phyloP scores from a whole-genome alignment of 1,140 invertebrate species.

The Leptinotarsa undecemlineata region DNA sequence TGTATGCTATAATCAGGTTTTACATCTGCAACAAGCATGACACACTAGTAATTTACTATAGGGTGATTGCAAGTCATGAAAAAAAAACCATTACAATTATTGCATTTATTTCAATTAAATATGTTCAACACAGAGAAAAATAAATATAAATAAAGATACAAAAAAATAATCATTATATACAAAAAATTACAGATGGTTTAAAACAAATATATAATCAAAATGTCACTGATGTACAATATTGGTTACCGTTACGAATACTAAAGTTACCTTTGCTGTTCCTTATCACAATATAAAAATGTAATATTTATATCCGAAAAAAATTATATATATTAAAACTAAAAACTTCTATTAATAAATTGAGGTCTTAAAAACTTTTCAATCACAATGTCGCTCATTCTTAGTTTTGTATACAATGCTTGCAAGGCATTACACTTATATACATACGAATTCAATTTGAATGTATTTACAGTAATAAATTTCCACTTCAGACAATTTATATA shows the following conservation, averaged over 20 bases:
- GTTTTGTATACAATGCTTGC: constrained; percentile 4
- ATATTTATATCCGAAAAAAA: not conserved
- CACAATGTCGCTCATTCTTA: constrained; percentile 14
- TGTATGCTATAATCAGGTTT: no score
- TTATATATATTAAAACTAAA: not conserved
- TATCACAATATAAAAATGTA: no score
- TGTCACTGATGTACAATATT: not conserved
- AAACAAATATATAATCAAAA: not conserved
- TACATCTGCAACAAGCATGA: no score
- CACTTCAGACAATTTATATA: not conserved
- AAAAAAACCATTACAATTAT: not conserved
- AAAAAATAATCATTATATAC: not conserved
- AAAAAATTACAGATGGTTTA: not conserved
- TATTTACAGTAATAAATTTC: constrained; percentile 14
- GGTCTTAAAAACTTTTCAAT: constrained; percentile 16
- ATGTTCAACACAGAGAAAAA: not conserved
- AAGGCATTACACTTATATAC: not conserved
- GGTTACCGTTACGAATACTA: no score
- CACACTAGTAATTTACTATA: no score
- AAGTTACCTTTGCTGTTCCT: no score
- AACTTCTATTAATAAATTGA: not conserved
- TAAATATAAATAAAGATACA: constrained; percentile 1
- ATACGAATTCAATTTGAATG: not conserved
- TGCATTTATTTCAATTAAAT: not conserved
- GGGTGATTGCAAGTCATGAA: no score